Conservation (phyloP, 2,888 invertebrate genomes). For the Spialia ferax region DNA sequence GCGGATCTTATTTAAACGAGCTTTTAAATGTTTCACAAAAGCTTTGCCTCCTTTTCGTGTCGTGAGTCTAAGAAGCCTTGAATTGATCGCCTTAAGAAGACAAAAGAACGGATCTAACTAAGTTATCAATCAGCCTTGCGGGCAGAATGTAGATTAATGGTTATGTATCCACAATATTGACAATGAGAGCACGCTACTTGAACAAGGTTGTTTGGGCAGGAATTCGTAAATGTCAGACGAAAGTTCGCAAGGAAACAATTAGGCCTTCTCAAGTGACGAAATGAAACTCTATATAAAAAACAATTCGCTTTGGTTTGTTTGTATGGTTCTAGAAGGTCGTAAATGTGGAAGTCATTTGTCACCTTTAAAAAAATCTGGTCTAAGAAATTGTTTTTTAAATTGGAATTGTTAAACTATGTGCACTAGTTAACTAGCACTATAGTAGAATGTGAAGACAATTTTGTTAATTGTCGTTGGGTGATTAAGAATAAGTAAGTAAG, state of each 20-base stretch:
- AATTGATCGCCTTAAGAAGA: conserved; percentile 49
- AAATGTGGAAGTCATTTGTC: too few species aligned
- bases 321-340: too few species aligned
- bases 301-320: too few species aligned
- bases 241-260: conserved; percentile 37
- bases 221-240: conserved; percentile 45
- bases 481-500: too few species aligned
- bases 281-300: neutral
- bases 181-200: conserved; percentile 51
- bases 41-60: conserved; percentile 52
- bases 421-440: too few species aligned
- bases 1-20: neutral
- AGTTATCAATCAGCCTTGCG: conserved; percentile 52
- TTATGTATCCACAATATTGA: conserved; percentile 46
- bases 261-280: conserved; percentile 14
- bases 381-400: too few species aligned
- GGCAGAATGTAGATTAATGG: conserved; percentile 48
- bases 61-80: conserved; percentile 56
- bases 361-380: too few species aligned
- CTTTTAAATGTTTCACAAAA: conserved; percentile 25
- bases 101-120: conserved; percentile 53
- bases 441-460: too few species aligned
- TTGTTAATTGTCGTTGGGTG: too few species aligned
- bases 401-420: too few species aligned
- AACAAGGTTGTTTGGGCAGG: conserved; percentile 47